Evolutionary conservation across 2,113 vertebrate genomes (phyloP), one percentile per base, ranked within the genome.

Genomic region (Rutilus rutilus): DNA sequence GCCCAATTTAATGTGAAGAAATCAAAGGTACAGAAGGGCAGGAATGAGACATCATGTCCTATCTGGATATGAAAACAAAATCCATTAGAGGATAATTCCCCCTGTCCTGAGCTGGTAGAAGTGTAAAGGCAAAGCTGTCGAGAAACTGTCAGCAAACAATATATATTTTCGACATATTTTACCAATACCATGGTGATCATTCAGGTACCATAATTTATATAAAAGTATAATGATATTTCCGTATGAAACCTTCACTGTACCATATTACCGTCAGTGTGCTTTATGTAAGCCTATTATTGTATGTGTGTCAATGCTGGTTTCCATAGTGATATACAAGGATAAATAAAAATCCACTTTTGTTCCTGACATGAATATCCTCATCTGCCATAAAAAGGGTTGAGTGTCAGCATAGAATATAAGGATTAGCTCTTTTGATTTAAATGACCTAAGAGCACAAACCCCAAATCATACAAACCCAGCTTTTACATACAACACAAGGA

Each of bases 271-370:
- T n/a, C 23, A 75, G 14, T 75, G n/a, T 75, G 39, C 42, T 25
- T 47, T 75, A 75, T 75, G n/a, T 25, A 80, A 64, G 57, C 9
- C 6, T 27, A 3, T 45, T 27, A 45, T 23, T 2, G 57, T 80
- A 80, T 80, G 64, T n/a, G 14, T 80, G n/a, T 80, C 36, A 80
- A 80, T 45, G 15, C 36, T 62, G 57, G 78, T 62, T 80, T 19
- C 59, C 59, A 45, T 45, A 42, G 54, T 79, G 36, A 62, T 23
- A 80, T 45, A n/a, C 25, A 64, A 80, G n/a, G 62, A 60, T 19
- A 11, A n/a, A 45, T 17, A 80, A 42, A 80, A 42, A 45, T 80
- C 59, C 36, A 80, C 12, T 9, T 80, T 80, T 45, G 36, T 64
- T 50, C 59, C n/a, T 64, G 57, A 45, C 59, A 64, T 45, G 6